Evolutionary conservation across 2,113 vertebrate species (phyloP), one percentile per base, ranked within the genome.

Genomic region (Syngnathus scovelli): DNA sequence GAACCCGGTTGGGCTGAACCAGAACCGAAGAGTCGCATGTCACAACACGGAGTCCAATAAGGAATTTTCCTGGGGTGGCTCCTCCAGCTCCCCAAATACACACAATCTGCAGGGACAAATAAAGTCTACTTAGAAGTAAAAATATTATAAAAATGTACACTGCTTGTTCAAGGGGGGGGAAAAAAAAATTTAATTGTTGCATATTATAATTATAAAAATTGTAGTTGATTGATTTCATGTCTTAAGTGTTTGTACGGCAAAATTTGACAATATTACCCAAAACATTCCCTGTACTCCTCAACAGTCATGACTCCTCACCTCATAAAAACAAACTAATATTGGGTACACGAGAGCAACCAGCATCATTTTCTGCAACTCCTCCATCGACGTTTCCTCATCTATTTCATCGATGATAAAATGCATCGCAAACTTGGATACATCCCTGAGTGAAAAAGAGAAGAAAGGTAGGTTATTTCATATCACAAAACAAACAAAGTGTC

Each of bases 371-470:
- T 98, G 97, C 68, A 99, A 83, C 62, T 99, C 97, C 89, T 99
- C 97, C 94, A 99, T 96, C 2, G 97, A 98, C 0, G 96, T 98
- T 69, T 99, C 96, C 85, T 98, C 96, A 78, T 98, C 95, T 68
- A 99, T 98, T 88, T 99, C 96, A 87, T 99, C 97, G 90, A 98
- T 95, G 74, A 99, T 96, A 78, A 98, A 98, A 91, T 99, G 96
- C 94, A 99, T 94, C 71, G 95, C 96, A 78, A 99, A 98, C 88
- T 98, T 98, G 66, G 96, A 98, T 81, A 98, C 94, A 82, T 99
- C 96, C 87, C 97, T 98, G 78, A 15, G 11, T 36, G 27, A 49
- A 18, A 18, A 16, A 19, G 5, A 36, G 82, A 79, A 66, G 23
- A 4, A 70, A 76, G 36, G 1, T 5, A 7, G 66, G 59, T 21